These are phyloP conservation scores for Xiphophorus maculatus DNA, from an alignment of 2,113 vertebrate genomes.

Conservation along the genomic window DNA sequence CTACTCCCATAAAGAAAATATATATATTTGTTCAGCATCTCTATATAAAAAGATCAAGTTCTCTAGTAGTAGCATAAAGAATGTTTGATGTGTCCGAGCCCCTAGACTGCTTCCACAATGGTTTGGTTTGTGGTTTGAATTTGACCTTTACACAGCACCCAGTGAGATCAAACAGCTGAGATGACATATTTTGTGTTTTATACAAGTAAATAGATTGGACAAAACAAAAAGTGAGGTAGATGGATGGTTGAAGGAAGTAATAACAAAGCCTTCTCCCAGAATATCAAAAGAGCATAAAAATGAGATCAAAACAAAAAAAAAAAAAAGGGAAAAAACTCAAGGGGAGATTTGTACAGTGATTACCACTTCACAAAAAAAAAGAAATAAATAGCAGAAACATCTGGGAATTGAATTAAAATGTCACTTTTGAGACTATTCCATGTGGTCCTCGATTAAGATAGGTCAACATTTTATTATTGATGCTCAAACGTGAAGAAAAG, in stretches of 20 bases:
- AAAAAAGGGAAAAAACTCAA: constrained; percentile 14
- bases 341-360: constrained; percentile 74
- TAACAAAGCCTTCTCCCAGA: constrained; percentile 48
- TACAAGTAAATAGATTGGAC: constrained; percentile 64
- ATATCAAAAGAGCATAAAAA: constrained; percentile 48
- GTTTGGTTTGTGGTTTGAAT: constrained; percentile 68
- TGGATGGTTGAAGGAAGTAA: constrained; percentile 75
- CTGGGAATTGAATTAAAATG: constrained; percentile 41
- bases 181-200: constrained; percentile 58
- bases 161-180: constrained; percentile 57
- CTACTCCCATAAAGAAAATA: neutral
- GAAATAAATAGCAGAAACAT: constrained; percentile 62
- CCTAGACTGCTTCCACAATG: constrained; percentile 32
- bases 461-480: constrained; percentile 5
- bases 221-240: constrained; percentile 79
- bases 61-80: neutral
- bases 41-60: neutral
- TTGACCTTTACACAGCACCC: constrained; percentile 50
- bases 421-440: constrained; percentile 35
- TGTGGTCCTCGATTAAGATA: constrained; percentile 21
- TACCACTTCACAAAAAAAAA: constrained; percentile 65
- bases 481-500: neutral
- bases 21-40: neutral
- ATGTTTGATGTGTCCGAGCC: neutral
- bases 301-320: neutral